Evolutionary conservation across 2,888 invertebrate genomes (phyloP).

Genomic region (Tuberolachnus salignus): DNA sequence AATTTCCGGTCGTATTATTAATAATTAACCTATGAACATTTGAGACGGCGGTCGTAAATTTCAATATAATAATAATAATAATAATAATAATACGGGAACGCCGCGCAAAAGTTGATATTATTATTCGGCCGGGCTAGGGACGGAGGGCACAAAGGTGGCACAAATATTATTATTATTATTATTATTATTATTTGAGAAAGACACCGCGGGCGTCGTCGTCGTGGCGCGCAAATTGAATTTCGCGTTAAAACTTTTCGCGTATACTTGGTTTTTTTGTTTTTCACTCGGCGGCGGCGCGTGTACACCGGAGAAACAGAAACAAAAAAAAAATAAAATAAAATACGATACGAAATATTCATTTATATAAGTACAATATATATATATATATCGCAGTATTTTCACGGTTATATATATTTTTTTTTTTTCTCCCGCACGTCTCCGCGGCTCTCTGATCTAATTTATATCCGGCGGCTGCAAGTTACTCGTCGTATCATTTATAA

Average conservation of each 20-base stretch:
- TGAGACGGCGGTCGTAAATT: slow-evolving; percentile 36
- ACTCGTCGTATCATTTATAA: slow-evolving; percentile 51
- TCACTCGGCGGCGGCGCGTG: too few relatives aligned
- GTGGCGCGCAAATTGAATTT: slow-evolving; percentile 39
- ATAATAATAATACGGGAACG: too few relatives aligned
- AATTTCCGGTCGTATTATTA: background rate
- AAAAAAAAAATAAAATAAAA: background rate
- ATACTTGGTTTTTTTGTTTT: too few relatives aligned
- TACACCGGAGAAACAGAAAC: too few relatives aligned
- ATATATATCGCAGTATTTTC: background rate
- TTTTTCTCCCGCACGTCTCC: slow-evolving; percentile 31
- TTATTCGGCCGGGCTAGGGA: background rate
- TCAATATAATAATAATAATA: too few relatives aligned
- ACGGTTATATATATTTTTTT: slow-evolving; percentile 9
- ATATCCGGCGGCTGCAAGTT: slow-evolving; percentile 22
- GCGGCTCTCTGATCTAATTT: slow-evolving; percentile 47
- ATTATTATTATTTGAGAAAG: slow-evolving; percentile 8
- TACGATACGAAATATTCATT: too few relatives aligned
- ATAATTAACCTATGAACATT: too few relatives aligned
- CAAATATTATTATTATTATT: background rate
- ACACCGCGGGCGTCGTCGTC: background rate
- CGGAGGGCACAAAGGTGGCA: slow-evolving; percentile 12
- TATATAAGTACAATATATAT: background rate
- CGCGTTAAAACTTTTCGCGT: slow-evolving; percentile 16
- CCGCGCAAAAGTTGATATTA: slow-evolving; percentile 21